phyloP scores from a whole-genome alignment of 2,113 vertebrate species.

The Chaetops frenatus region DNA sequence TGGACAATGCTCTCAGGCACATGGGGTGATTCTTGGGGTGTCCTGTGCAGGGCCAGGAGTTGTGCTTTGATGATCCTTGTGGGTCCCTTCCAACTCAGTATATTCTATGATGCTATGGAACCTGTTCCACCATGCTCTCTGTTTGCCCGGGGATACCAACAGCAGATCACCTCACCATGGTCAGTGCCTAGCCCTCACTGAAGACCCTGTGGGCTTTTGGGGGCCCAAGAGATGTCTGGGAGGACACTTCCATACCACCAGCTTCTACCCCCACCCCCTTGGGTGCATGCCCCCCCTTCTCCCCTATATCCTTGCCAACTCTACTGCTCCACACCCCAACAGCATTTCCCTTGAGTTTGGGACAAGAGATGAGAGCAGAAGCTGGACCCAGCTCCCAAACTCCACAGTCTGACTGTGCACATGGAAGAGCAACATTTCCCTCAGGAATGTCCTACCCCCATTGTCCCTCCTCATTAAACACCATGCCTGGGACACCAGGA shows the following conservation, averaged over 20 bases:
- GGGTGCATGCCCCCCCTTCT: not conserved
- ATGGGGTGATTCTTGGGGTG: not conserved
- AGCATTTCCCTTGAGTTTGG: accelerated
- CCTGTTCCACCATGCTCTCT: not conserved
- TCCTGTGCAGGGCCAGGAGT: not conserved
- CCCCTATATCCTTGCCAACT: accelerated
- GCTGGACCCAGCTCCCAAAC: not conserved
- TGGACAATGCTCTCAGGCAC: not conserved
- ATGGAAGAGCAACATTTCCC: not conserved
- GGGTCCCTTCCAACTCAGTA: not conserved
- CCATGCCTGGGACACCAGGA: accelerated
- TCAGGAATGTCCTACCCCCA: accelerated
- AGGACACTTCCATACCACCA: not conserved
- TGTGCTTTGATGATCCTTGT: not conserved
- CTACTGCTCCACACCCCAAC: not conserved
- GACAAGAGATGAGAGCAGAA: not conserved
- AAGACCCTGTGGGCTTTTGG: not conserved
- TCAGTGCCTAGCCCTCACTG: not conserved
- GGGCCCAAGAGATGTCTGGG: not conserved
- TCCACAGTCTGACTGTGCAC: accelerated
- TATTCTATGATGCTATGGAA: not conserved
- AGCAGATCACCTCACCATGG: accelerated
- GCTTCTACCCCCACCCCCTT: not conserved
- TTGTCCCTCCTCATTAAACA: not conserved
- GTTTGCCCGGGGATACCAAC: not conserved